Evolutionary conservation across 2,888 invertebrate genomes (phyloP).

Genomic region (Aproaerema taeniolella): DNA sequence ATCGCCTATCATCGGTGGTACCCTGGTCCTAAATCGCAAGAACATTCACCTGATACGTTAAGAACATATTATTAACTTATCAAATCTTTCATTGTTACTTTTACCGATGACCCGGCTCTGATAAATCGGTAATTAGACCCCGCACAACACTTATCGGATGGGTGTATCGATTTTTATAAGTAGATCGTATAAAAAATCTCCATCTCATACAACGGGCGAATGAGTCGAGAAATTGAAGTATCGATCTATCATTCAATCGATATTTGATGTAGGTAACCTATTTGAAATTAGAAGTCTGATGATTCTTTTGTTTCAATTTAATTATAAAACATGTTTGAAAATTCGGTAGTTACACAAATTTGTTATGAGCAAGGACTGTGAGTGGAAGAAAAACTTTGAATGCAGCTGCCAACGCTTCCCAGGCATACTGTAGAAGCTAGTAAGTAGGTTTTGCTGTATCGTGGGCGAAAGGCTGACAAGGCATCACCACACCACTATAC

Average conservation of each 20-base stretch:
- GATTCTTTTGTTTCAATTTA: too few species aligned
- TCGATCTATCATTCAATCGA: slow-evolving; percentile 72
- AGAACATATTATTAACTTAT: slow-evolving; percentile 65
- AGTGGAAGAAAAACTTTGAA: too few species aligned
- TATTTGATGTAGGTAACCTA: slow-evolving; percentile 62
- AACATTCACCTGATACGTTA: slow-evolving; percentile 20
- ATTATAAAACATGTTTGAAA: too few species aligned
- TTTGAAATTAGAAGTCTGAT: slow-evolving; percentile 43
- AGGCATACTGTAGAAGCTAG: too few species aligned
- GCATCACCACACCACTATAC: too few species aligned
- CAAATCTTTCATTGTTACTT: slow-evolving; percentile 61
- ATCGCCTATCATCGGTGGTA: too few species aligned
- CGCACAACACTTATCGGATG: slow-evolving; percentile 64
- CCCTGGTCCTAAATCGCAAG: neutral
- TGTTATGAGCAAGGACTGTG: too few species aligned
- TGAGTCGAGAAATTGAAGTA: slow-evolving; percentile 65
- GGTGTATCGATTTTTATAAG: slow-evolving; percentile 69
- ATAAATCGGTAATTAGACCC: slow-evolving; percentile 72
- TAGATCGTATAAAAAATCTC: slow-evolving; percentile 62
- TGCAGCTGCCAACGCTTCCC: too few species aligned
- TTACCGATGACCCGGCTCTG: slow-evolving; percentile 55
- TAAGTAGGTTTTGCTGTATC: too few species aligned
- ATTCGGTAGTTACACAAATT: too few species aligned
- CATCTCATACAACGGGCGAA: slow-evolving; percentile 51
- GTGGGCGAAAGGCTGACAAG: too few species aligned